A percentile compares a stretch with the other conserved stretches of the same genome.
Conservation (phyloP, 2,888 invertebrate species). For the Vanessa cardui region DNA sequence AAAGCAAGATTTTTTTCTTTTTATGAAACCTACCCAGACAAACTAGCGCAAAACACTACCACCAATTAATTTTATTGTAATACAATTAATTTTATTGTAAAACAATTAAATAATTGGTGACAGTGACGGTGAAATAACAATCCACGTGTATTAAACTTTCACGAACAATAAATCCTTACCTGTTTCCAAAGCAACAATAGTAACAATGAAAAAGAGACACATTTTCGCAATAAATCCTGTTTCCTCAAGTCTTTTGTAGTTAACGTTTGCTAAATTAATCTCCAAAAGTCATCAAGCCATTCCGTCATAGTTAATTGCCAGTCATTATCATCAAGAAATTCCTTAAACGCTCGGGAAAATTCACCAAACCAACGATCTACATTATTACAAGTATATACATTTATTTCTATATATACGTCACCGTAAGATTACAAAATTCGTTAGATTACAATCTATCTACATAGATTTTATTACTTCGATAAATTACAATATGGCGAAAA, state of each 20-base stretch:
- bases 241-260: neutral
- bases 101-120: too few species aligned
- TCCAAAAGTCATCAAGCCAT: neutral
- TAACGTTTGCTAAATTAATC: neutral
- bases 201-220: neutral
- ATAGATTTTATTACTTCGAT: too few species aligned
- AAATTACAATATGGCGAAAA: too few species aligned
- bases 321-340: constrained; percentile 7
- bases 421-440: too few species aligned
- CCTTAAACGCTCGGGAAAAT: neutral
- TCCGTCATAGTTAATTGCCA: neutral
- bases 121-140: neutral
- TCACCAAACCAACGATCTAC: neutral
- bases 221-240: neutral
- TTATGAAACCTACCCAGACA: too few species aligned
- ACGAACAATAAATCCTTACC: constrained; percentile 2
- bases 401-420: too few species aligned
- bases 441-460: too few species aligned
- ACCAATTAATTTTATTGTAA: too few species aligned
- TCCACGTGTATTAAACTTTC: neutral
- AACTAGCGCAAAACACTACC: too few species aligned
- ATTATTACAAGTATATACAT: too few species aligned
- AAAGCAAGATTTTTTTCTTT: too few species aligned
- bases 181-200: neutral
- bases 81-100: too few species aligned